phyloP scores from a whole-genome alignment of 2,888 invertebrate genomes.

The Volucella inanis region DNA sequence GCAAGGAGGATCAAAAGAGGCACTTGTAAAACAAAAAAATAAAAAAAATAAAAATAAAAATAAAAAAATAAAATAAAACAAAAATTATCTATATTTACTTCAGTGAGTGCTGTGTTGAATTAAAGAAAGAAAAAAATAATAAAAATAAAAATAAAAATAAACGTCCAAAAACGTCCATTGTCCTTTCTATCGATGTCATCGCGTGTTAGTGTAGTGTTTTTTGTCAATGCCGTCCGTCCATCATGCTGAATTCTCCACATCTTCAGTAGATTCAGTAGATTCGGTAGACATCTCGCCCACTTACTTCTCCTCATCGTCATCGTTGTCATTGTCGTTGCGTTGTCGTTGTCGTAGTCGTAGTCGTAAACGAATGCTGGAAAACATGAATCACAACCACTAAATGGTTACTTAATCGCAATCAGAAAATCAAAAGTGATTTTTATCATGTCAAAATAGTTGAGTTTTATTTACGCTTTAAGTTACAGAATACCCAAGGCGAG shows the following conservation, averaged over 20 bases:
- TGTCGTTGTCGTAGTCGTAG: too few relatives aligned
- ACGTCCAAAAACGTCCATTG: not conserved
- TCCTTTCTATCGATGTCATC: constrained; percentile 26
- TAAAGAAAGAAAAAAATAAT: constrained; percentile 12
- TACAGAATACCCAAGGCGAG: constrained; percentile 28
- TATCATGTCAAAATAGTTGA: constrained; percentile 6
- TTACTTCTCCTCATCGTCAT: too few relatives aligned
- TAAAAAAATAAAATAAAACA: not conserved
- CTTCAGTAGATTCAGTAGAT: constrained; percentile 50
- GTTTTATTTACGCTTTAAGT: constrained; percentile 27
- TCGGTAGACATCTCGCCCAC: constrained; percentile 21
- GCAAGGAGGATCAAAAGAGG: constrained; percentile 21
- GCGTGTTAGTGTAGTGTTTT: constrained; percentile 56
- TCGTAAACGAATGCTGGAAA: too few relatives aligned
- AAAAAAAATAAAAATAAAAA: not conserved
- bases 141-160: not conserved
- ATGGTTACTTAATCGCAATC: constrained; percentile 67
- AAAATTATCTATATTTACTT: constrained; percentile 50
- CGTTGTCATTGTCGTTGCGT: too few relatives aligned
- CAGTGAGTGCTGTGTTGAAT: constrained; percentile 22
- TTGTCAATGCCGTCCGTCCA: constrained; percentile 62
- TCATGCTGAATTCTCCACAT: constrained; percentile 51
- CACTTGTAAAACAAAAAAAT: constrained; percentile 26
- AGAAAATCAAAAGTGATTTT: constrained; percentile 42
- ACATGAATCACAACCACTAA: constrained; percentile 62